These are phyloP conservation scores for Neodon shergylaensis DNA, from an alignment of 2,113 vertebrate species.

Conservation along the genomic window DNA sequence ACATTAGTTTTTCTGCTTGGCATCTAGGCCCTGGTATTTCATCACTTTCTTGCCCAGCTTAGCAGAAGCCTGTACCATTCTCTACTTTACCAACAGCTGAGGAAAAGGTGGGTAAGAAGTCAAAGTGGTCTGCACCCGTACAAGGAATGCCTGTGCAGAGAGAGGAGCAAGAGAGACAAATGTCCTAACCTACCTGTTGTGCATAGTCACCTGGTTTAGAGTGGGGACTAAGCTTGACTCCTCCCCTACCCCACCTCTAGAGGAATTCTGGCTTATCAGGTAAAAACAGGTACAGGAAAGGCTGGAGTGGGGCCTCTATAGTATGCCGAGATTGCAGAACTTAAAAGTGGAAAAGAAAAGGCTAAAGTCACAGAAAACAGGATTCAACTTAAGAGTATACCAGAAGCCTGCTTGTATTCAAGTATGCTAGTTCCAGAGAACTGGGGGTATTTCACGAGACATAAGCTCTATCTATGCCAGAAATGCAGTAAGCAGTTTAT, in stretches of 20 bases:
- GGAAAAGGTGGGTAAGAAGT: not conserved
- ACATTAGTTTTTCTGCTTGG: conserved; percentile 76
- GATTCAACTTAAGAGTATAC: not conserved
- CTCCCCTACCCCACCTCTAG: not conserved
- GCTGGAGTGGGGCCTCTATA: not conserved
- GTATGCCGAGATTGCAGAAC: not conserved
- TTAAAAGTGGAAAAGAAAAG: conserved; percentile 27
- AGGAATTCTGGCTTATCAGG: conserved; percentile 10
- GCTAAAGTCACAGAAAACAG: not conserved
- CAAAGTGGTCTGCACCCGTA: not conserved
- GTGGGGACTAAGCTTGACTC: not conserved
- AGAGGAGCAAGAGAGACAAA: not conserved
- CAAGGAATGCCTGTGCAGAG: not conserved
- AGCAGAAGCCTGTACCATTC: not conserved
- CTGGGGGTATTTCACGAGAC: not conserved
- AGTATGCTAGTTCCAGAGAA: not conserved
- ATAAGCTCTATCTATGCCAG: not conserved
- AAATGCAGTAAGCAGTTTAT: not conserved
- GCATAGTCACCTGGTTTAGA: not conserved
- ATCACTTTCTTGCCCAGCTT: conserved; percentile 67
- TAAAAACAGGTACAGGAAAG: not conserved
- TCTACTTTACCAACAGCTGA: not conserved
- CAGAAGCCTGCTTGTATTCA: not conserved
- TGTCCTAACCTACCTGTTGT: not conserved
- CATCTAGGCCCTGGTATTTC: conserved; percentile 67